Evolutionary conservation across 2,888 invertebrate species (phyloP), one percentile per base, ranked within the genome.

Genomic region (Melitaea athalia): DNA sequence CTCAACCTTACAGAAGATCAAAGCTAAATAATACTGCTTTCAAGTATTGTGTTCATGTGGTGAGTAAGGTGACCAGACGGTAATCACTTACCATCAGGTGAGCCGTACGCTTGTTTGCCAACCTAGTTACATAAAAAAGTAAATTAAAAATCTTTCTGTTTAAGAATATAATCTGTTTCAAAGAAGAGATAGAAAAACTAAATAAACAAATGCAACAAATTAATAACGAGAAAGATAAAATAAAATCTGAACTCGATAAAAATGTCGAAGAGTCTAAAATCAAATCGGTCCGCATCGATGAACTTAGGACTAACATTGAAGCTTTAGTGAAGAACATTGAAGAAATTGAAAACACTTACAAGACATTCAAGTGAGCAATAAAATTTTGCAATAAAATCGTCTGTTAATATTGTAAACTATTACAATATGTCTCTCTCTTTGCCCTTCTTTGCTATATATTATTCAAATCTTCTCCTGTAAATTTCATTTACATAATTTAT

Each of bases 101-200:
- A n/a, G n/a, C n/a, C n/a, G n/a, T n/a, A n/a, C 24, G 24, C 24
- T 24, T 24, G 24, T 24, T 24, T 24, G 24, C 24, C 24, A 2
- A 24, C 24, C 24, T 24, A 24, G 24, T 24, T 24, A 3, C 3
- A 24, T 24, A 24, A 24, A 24, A 24, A 24, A n/a, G n/a, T n/a
- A n/a, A n/a, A n/a, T n/a, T n/a, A n/a, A n/a, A n/a, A n/a, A 64
- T 47, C 66, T 38, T 31, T 64, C 53, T n/a, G n/a, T 72, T 73
- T 55, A 68, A 83, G 82, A 59, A 75, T 17, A 45, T 77, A 31
- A 69, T 64, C 1, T 71, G 75, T 31, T 15, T 66, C 6, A 75
- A 76, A 60, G 38, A 66, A 7, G 75, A 78, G 8, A 63, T 77
- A 0, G 61, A 74, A 45, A 66, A 72, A 8, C 64, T 83, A 17